These are phyloP conservation scores for Thalassophryne amazonica DNA, from an alignment of 2,797 vertebrate genomes.

Conservation along the genomic window DNA sequence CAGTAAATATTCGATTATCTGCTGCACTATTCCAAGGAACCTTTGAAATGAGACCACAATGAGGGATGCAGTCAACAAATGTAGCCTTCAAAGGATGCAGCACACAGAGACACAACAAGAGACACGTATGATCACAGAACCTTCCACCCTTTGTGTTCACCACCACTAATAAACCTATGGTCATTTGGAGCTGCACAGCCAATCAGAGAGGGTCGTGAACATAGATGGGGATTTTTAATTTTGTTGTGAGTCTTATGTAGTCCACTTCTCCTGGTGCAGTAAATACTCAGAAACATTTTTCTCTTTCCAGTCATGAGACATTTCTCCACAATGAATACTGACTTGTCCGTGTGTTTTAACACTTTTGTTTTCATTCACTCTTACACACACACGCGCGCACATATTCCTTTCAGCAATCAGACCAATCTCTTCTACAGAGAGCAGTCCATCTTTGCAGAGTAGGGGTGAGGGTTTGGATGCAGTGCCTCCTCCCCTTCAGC, in stretches of 20 bases:
- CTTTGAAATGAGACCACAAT: too few relatives aligned
- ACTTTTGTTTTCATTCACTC: slow-evolving; percentile 18
- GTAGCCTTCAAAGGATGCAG: too few relatives aligned
- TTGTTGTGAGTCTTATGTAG: too few relatives aligned
- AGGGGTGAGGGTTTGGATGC: slow-evolving; percentile 46
- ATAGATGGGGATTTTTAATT: background rate
- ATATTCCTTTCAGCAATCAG: slow-evolving; percentile 66
- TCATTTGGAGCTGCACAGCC: slow-evolving; percentile 1
- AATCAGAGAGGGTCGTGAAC: background rate
- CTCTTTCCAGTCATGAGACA: slow-evolving; percentile 29
- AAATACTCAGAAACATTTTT: too few relatives aligned
- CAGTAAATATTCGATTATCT: too few relatives aligned
- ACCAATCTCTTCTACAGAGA: slow-evolving; percentile 72
- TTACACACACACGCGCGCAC: slow-evolving; percentile 49
- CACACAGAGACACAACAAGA: too few relatives aligned
- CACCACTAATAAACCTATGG: too few relatives aligned
- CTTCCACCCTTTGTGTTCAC: too few relatives aligned
- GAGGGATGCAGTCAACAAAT: too few relatives aligned
- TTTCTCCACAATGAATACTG: slow-evolving; percentile 42
- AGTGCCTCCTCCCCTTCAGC: slow-evolving; percentile 15
- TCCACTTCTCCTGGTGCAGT: too few relatives aligned
- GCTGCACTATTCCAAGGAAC: too few relatives aligned
- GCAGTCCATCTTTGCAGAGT: slow-evolving; percentile 38
- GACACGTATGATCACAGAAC: too few relatives aligned
- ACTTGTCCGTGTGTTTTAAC: slow-evolving; percentile 53